Base-by-base conservation (phyloP, 2,888 invertebrate genomes). In the Peribatodes rhomboidaria region DNA sequence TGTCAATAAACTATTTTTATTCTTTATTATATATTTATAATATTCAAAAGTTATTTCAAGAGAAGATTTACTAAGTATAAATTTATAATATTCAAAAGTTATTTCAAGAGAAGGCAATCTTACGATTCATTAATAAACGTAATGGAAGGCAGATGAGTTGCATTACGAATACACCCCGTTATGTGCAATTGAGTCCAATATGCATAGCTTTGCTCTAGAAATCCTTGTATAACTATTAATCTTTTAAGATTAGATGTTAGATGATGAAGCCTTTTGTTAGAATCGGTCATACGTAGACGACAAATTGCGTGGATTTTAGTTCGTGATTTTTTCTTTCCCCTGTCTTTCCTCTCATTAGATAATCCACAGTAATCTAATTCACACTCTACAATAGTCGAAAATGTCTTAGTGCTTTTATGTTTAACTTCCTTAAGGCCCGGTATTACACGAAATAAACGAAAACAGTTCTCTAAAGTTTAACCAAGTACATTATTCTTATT, bases 101-200 rank as follows among this genome's bases (percentile, higher is more conserved):
- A 18, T 18, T 11, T 18, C 2, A 42, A 41, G 16, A 41, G 0
- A 37, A 14, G 18, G 27, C 33, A 47, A 58, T 58, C 31, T 50
- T 27, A 58, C n/a, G 33, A 50, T 37, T 42, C 42, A 50, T 52
- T 42, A 49, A 16, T 14, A 59, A 39, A 27, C 6, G 16, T 37
- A 46, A 46, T 46, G 22, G 27, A 53, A 35, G 27, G 44, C 44
- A 50, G 42, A 53, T 39, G 60, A 46, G 37, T 37, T 60, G 61
- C 47, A 54, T 10, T 39, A 39, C 27, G 20, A 18, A 54, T 47
- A n/a, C 18, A 22, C 14, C 54, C 42, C 61, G 61, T 54, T 61
- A 54, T 47, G 31, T 54, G 54, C 54, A 54, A 61, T 61, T 54
- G 54, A 54, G 54, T 47, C 39, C 54, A 33, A 39, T 61, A 47